A percentile compares a stretch with the other conserved stretches of the same genome.
Evolutionary conservation across 1,140 invertebrate genomes (phyloP).

Genomic region (Hycleus cichorii): DNA sequence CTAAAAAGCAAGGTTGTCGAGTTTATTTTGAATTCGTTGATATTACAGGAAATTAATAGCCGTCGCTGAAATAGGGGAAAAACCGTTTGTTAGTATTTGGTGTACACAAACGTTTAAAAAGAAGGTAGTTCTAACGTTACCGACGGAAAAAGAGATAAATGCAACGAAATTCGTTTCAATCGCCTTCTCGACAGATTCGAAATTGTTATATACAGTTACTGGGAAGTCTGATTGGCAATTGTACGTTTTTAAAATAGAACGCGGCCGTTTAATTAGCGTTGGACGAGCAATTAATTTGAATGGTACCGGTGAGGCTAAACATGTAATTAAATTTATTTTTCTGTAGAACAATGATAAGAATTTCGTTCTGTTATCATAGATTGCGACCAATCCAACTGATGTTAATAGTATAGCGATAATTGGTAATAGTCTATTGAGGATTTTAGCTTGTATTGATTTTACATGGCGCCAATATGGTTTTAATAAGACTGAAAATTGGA

Average conservation of each 20-base stretch:
- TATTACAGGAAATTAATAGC: slow-evolving; percentile 49
- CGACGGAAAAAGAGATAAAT: slow-evolving; percentile 37
- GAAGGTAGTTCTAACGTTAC: slow-evolving; percentile 53
- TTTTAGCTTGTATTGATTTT: slow-evolving; percentile 71
- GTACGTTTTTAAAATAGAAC: slow-evolving; percentile 78
- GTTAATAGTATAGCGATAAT: slow-evolving; percentile 64
- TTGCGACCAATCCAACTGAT: slow-evolving; percentile 71
- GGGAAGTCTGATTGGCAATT: slow-evolving; percentile 73
- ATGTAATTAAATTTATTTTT: slow-evolving; percentile 24
- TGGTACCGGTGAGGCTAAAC: slow-evolving; percentile 45
- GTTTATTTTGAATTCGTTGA: not conserved
- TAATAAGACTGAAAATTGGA: slow-evolving; percentile 69
- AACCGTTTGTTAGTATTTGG: slow-evolving; percentile 45
- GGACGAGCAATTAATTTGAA: slow-evolving; percentile 60
- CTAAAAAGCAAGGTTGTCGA: not conserved
- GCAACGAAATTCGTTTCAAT: slow-evolving; percentile 58
- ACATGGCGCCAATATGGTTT: slow-evolving; percentile 76
- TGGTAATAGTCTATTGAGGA: slow-evolving; percentile 64
- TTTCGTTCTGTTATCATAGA: slow-evolving; percentile 34
- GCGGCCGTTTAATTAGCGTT: slow-evolving; percentile 69
- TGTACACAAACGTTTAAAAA: slow-evolving; percentile 54
- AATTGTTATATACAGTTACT: slow-evolving; percentile 68
- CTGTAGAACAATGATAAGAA: no score
- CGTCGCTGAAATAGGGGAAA: slow-evolving; percentile 47
- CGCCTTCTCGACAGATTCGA: slow-evolving; percentile 70